Evolutionary conservation across 2,888 invertebrate species (phyloP).

Genomic region (Tortrix viridana): DNA sequence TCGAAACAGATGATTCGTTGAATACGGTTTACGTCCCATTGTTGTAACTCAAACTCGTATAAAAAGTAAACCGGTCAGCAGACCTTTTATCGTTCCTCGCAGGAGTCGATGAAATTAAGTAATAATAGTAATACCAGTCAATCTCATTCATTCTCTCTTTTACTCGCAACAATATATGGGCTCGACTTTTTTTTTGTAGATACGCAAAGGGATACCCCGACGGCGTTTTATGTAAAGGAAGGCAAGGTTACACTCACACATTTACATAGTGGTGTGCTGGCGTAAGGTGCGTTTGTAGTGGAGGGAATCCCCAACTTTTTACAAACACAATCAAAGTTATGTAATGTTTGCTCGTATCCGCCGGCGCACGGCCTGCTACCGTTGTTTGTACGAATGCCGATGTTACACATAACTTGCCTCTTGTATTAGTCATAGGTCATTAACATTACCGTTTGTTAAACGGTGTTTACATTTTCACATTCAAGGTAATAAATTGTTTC

Average conservation of each 20-base stretch:
- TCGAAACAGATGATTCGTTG: slow-evolving; percentile 74
- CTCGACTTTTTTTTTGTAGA: slow-evolving; percentile 76
- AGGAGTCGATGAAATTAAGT: slow-evolving; percentile 75
- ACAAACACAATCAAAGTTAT: slow-evolving; percentile 85
- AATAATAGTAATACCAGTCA: slow-evolving; percentile 82
- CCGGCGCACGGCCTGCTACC: slow-evolving; percentile 70
- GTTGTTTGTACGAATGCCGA: slow-evolving; percentile 80
- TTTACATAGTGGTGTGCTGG: slow-evolving; percentile 58
- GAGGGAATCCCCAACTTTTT: slow-evolving; percentile 84
- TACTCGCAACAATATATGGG: slow-evolving; percentile 77
- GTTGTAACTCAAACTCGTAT: slow-evolving; percentile 74
- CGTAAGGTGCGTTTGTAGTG: slow-evolving; percentile 78
- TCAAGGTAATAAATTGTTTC: slow-evolving; percentile 57
- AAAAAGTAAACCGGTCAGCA: slow-evolving; percentile 82
- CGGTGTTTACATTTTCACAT: slow-evolving; percentile 68
- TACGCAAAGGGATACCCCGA: slow-evolving; percentile 82
- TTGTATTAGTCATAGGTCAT: slow-evolving; percentile 80
- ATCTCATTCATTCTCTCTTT: slow-evolving; percentile 81
- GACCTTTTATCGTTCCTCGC: slow-evolving; percentile 76
- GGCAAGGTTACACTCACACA: slow-evolving; percentile 82
- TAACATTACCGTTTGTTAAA: slow-evolving; percentile 75
- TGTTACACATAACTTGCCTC: slow-evolving; percentile 74
- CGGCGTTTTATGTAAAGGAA: slow-evolving; percentile 84
- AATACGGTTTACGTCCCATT: slow-evolving; percentile 80
- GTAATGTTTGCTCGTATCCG: slow-evolving; percentile 82